phyloP scores from a whole-genome alignment of 2,113 vertebrate genomes.

The Bombycilla garrulus region DNA sequence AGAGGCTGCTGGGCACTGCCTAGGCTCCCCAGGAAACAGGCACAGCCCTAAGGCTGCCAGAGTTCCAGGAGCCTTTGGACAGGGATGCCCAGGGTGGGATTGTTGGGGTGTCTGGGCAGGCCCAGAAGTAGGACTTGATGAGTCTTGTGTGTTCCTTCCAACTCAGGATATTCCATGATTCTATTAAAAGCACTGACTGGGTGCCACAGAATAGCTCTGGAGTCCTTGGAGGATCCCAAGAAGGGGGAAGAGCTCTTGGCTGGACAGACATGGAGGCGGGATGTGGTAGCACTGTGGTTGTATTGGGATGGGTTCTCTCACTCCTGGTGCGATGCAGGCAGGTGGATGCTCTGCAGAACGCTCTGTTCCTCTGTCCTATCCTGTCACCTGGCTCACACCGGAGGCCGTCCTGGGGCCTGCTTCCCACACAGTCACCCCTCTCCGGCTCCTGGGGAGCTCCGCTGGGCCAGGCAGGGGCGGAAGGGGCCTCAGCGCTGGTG shows the following conservation, averaged over 20 bases:
- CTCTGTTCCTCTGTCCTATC: not conserved
- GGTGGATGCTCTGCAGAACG: rapidly evolving
- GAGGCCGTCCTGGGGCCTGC: rapidly evolving
- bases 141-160: not conserved
- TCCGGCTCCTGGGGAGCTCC: rapidly evolving
- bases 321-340: rapidly evolving
- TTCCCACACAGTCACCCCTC: rapidly evolving
- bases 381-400: rapidly evolving
- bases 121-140: not conserved
- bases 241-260: not conserved
- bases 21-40: not conserved
- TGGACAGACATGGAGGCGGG: not conserved
- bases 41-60: not conserved
- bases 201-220: not conserved
- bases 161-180: not conserved
- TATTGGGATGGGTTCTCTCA: not conserved
- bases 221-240: not conserved
- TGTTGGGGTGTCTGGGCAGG: not conserved
- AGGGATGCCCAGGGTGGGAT: not conserved
- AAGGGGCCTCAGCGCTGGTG: not conserved
- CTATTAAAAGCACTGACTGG: not conserved
- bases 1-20: not conserved
- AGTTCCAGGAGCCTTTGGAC: not conserved
- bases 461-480: no score
- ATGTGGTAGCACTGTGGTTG: not conserved